Conservation (phyloP, 2,113 vertebrate genomes). For the Tetrao urogallus region DNA sequence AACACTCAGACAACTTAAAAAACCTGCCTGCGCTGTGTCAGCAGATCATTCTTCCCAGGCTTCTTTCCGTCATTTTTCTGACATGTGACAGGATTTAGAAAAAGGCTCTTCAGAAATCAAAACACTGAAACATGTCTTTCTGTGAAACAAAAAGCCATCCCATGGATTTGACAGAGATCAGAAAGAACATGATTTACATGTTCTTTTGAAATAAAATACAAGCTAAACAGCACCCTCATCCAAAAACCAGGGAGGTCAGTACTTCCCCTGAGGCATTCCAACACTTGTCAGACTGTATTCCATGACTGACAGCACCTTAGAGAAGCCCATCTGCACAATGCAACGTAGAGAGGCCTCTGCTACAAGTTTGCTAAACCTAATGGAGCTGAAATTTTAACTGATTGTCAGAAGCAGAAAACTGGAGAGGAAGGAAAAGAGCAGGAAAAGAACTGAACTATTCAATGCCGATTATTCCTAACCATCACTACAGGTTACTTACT, state of each 20-base stretch:
- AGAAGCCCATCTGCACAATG: not conserved
- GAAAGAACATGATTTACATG: not conserved
- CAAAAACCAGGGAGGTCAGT: not conserved
- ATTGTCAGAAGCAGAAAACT: not conserved
- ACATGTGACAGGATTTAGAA: not conserved
- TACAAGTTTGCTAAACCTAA: not conserved
- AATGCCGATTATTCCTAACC: not conserved
- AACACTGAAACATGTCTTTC: not conserved
- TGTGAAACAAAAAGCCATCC: not conserved
- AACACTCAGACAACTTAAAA: not conserved
- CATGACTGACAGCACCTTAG: not conserved
- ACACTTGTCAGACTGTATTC: not conserved
- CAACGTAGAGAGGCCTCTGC: not conserved
- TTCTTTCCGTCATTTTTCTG: not conserved
- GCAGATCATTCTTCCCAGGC: not conserved
- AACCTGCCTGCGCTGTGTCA: not conserved
- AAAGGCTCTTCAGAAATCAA: not conserved
- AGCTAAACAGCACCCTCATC: not conserved
- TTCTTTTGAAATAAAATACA: not conserved
- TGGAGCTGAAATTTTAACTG: not conserved
- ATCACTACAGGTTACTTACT: not conserved
- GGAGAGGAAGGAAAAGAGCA: too few species aligned
- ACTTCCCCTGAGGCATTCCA: not conserved
- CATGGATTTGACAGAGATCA: not conserved
- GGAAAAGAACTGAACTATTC: not conserved